Evolutionary conservation across 2,113 vertebrate species (phyloP), one percentile per base, ranked within the genome.

Genomic region (Lathamus discolor): DNA sequence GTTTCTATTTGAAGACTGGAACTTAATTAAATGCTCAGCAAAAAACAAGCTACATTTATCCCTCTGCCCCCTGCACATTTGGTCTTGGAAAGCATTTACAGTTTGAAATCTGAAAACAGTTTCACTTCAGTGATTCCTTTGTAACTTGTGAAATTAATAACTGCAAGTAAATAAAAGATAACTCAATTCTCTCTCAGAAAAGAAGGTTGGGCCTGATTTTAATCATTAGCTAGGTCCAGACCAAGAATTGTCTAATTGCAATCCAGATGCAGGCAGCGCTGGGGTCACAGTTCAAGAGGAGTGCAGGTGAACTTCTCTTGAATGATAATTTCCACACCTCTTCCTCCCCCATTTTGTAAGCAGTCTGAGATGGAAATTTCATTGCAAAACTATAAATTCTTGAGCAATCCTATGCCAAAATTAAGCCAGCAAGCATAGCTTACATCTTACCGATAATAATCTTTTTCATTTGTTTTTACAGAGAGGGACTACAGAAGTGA

Each of bases 71-170:
- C 22, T 2, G 2, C 13, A 22, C 7, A 48, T 25, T 59, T 5
- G 11, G 43, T 29, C 55, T 52, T 35, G 41, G 78, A 89, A 81
- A 69, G 24, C 35, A 17, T 62, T 72, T 67, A 67, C 4, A 1
- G 48, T 29, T 14, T 23, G 23, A 66, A 89, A 64, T 22, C 43
- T 83, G 55, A 81, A 92, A 85, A 66, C 2, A 61, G 15, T n/a
- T 44, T 15, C 52, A 76, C 52, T 83, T 94, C 83, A 96, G 69
- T 62, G 74, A 91, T 82, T 55, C 63, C 70, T 89, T 94, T 92
- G 81, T 95, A 87, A 83, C 84, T 57, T 5, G 10, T 33, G 39
- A 76, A 73, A 88, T 89, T 83, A 92, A 85, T 80, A 92, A 89
- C 54, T 17, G 27, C 33, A 11, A 63, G n/a, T 64, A 86, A 95